Percentiles rank a stretch among this genome's conserved stretches.
These are phyloP conservation scores for Heliconius sara DNA, from an alignment of 2,888 invertebrate species.

Conservation along the genomic window DNA sequence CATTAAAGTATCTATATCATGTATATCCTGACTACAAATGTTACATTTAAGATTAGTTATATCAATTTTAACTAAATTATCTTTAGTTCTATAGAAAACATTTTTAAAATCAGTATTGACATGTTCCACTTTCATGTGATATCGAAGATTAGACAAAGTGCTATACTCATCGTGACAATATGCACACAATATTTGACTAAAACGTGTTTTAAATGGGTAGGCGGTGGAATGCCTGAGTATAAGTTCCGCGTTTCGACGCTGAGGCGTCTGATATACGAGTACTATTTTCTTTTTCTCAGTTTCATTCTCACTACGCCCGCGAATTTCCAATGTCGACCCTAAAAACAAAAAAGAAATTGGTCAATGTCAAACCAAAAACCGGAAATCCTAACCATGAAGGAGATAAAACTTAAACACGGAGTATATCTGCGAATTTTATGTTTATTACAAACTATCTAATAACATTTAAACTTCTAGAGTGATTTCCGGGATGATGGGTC, in stretches of 20 bases:
- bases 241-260: conserved; percentile 76
- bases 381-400: conserved; percentile 40
- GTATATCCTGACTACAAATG: conserved; percentile 63
- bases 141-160: conserved; percentile 63
- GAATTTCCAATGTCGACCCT: conserved; percentile 78
- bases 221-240: conserved; percentile 74
- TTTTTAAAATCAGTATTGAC: conserved; percentile 69
- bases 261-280: conserved; percentile 76
- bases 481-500: conserved; percentile 62
- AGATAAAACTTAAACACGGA: conserved; percentile 32
- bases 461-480: conserved; percentile 37
- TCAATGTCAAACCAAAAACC: conserved; percentile 67
- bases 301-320: conserved; percentile 69
- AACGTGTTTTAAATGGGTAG: conserved; percentile 76
- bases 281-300: conserved; percentile 76
- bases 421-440: conserved; percentile 37
- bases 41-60: conserved; percentile 76
- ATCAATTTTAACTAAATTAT: conserved; percentile 75
- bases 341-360: conserved; percentile 80
- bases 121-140: conserved; percentile 71
- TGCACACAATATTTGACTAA: conserved; percentile 74
- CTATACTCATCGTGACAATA: conserved; percentile 74
- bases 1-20: conserved; percentile 71
- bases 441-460: conserved; percentile 22
- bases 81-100: conserved; percentile 75